phyloP scores from a whole-genome alignment of 2,113 vertebrate species.

The Sinocyclocheilus grahami region DNA sequence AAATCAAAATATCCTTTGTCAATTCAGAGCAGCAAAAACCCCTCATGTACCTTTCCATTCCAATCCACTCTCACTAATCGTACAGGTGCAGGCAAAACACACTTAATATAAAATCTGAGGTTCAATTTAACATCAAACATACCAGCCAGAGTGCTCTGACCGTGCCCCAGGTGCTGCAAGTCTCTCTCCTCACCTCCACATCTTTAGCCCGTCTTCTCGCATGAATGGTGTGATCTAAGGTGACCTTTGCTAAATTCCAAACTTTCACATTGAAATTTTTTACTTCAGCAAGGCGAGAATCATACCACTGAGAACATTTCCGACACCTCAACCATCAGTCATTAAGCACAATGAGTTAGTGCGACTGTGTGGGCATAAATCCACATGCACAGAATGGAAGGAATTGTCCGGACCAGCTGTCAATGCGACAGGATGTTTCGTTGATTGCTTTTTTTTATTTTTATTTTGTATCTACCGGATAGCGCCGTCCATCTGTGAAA shows the following conservation, averaged over 20 bases:
- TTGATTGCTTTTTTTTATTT: background rate
- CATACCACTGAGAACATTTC: background rate
- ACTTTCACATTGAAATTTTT: background rate
- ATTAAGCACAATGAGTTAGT: background rate
- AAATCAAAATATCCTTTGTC: background rate
- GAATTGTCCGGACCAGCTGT: background rate
- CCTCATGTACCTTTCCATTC: slow-evolving; percentile 35
- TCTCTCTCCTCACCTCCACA: slow-evolving; percentile 61
- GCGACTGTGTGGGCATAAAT: background rate
- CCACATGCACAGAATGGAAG: background rate
- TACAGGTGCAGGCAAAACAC: slow-evolving; percentile 43
- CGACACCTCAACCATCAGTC: slow-evolving; percentile 33
- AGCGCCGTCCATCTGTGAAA: background rate
- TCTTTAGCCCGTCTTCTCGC: background rate
- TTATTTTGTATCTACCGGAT: background rate
- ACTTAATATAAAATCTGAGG: slow-evolving; percentile 55
- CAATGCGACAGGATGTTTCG: background rate
- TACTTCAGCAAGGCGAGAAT: background rate
- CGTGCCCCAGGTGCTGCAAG: slow-evolving; percentile 54
- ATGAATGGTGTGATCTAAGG: slow-evolving; percentile 16
- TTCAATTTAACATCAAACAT: slow-evolving; percentile 58
- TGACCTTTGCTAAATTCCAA: slow-evolving; percentile 27
- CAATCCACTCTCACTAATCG: slow-evolving; percentile 29
- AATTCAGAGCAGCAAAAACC: background rate
- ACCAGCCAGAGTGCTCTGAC: slow-evolving; percentile 32